Conservation (phyloP, 2,113 vertebrate species). For the Hiodon tergisus region DNA sequence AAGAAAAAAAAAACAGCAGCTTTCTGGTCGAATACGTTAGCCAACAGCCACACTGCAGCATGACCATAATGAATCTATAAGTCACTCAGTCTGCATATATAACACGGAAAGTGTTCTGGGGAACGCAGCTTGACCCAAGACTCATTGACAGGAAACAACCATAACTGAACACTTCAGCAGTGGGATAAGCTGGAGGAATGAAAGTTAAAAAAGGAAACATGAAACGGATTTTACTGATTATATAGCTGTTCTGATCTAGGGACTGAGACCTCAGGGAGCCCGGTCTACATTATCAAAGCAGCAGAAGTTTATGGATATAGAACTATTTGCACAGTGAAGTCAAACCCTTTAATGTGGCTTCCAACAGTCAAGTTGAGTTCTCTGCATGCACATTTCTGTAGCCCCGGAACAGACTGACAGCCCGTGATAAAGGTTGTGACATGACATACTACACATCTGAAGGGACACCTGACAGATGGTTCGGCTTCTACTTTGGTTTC, state of each 20-base stretch:
- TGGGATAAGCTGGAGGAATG: no score
- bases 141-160: neutral
- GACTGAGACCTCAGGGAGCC: no score
- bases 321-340: neutral
- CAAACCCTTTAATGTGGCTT: neutral
- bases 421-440: neutral
- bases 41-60: no score
- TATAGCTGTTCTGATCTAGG: no score
- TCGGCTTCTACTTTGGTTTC: neutral
- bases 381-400: neutral
- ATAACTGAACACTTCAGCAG: neutral
- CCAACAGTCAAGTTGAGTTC: neutral
- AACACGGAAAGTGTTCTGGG: neutral
- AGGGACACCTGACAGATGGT: neutral
- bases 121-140: neutral
- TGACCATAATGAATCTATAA: no score
- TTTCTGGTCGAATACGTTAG: no score
- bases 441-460: neutral
- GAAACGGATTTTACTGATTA: neutral
- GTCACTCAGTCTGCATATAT: no score
- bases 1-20: no score
- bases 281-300: no score
- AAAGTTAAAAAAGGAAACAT: neutral
- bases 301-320: neutral
- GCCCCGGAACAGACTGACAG: neutral